Base-by-base conservation (phyloP, 2,888 invertebrate genomes). In the Eristalinus sepulchralis region DNA sequence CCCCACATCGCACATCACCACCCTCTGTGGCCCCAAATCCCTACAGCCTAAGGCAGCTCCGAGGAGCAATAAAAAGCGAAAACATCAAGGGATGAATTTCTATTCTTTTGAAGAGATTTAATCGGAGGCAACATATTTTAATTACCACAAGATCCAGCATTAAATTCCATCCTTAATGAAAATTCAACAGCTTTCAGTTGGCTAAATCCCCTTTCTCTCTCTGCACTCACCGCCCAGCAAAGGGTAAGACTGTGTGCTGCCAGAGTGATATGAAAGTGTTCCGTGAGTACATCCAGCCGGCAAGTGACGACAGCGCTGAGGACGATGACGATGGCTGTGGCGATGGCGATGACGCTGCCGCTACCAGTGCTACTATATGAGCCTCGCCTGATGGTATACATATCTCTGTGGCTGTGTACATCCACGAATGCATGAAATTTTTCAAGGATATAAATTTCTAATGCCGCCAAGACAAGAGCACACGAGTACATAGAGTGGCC, bases 101-200 rank as follows among this genome's bases (percentile, higher is more conserved):
- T 55, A 70, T 83, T 72, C 67, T 53, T 64, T 31, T n/a, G 39
- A 53, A 36, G 59, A 80, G 87, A 87, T 87, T 87, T 83, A 83
- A 83, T 87, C 80, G 76, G n/a, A 83, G 63, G 63, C 67, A 87
- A 72, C 87, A 83, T 87, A 87, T 87, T 87, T 83, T 87, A 87
- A 87, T 83, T 83, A 83, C 87, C 87, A 87, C 87, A 80, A 80
- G 83, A 87, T 87, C 83, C 87, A 76, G 55, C 83, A 87, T 76
- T 72, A 87, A 87, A 87, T 87, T 87, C 87, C 87, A 80, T 71
- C 76, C 72, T 87, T 87, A 87, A 87, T 87, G 80, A 87, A 87
- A 83, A 80, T 80, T 87, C 79, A 83, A 87, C 83, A 83, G 79
- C 68, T 87, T 86, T 83, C 57, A 17, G 33, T 62, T 73, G 34